A percentile compares a stretch with the other conserved stretches of the same genome.
Conservation (phyloP, 2,797 vertebrate species). For the Nyctalus aviator region DNA sequence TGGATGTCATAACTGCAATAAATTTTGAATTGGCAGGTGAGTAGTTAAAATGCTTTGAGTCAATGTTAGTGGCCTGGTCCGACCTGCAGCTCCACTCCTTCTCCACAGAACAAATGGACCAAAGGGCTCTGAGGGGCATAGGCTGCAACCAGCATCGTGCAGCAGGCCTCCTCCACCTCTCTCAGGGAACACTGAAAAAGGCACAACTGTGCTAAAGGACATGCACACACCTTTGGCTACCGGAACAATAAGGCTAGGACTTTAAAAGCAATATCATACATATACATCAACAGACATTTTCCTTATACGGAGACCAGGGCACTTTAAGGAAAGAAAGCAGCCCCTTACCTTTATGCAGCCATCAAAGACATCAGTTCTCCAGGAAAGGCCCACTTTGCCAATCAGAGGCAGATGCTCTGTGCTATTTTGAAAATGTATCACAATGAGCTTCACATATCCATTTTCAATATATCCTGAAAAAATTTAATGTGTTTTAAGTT, state of each 20-base stretch:
- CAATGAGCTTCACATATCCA: constrained; percentile 89
- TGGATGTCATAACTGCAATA: not conserved
- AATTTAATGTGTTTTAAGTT: constrained; percentile 40
- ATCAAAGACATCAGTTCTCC: constrained; percentile 90
- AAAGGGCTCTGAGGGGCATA: rapidly evolving
- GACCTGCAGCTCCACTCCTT: not conserved
- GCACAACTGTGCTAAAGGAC: not conserved
- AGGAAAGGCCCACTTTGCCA: constrained; percentile 89
- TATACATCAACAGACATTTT: not conserved
- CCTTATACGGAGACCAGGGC: not conserved
- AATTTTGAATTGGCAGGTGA: not conserved
- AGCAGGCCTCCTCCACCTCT: not conserved
- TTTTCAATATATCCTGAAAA: constrained; percentile 90
- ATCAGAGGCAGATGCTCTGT: constrained; percentile 88
- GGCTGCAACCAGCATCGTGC: rapidly evolving
- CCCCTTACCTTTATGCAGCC: constrained; percentile 90
- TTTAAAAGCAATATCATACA: not conserved
- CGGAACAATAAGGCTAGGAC: not conserved
- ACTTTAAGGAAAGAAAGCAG: constrained; percentile 29
- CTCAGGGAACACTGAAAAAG: not conserved
- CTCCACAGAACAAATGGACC: not conserved
- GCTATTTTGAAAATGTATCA: constrained; percentile 87
- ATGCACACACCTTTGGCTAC: not conserved
- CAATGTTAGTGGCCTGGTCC: not conserved
- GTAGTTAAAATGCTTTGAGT: not conserved